Evolutionary conservation across 2,797 vertebrate species (phyloP).

Genomic region (Semaprochilodus insignis): DNA sequence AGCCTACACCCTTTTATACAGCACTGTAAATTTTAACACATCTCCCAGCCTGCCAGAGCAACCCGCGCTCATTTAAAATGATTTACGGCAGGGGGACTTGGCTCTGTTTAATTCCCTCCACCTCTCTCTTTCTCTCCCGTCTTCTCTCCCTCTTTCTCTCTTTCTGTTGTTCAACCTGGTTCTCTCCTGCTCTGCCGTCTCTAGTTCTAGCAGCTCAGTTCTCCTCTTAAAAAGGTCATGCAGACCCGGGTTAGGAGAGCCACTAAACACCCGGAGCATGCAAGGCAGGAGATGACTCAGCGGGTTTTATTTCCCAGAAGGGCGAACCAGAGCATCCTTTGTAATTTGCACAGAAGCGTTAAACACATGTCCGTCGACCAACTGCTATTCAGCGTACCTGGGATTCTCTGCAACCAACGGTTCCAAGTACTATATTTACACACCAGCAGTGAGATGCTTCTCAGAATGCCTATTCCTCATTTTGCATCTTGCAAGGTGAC

Average conservation of each 20-base stretch:
- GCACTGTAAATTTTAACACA: slow-evolving; percentile 51
- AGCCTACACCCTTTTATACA: slow-evolving; percentile 50
- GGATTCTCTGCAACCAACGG: slow-evolving; percentile 16
- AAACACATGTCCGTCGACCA: neutral
- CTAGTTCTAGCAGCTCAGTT: slow-evolving; percentile 5
- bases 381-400: slow-evolving; percentile 12
- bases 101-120: slow-evolving; percentile 12
- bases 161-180: slow-evolving; percentile 35
- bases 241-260: neutral
- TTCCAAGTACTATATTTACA: slow-evolving; percentile 33
- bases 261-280: slow-evolving; percentile 5
- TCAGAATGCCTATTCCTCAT: neutral
- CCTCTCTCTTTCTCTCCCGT: neutral
- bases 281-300: slow-evolving; percentile 51
- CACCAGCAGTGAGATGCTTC: slow-evolving; percentile 16
- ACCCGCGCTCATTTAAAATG: slow-evolving; percentile 51
- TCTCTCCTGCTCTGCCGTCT: neutral
- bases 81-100: slow-evolving; percentile 50
- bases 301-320: slow-evolving; percentile 41
- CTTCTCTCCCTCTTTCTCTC: neutral
- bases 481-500: neutral
- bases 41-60: slow-evolving; percentile 39
- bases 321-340: slow-evolving; percentile 33
- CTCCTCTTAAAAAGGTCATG: slow-evolving; percentile 22
- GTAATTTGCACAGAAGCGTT: slow-evolving; percentile 25